Conservation (phyloP, 2,113 vertebrate species). For the Sinocyclocheilus rhinocerous region DNA sequence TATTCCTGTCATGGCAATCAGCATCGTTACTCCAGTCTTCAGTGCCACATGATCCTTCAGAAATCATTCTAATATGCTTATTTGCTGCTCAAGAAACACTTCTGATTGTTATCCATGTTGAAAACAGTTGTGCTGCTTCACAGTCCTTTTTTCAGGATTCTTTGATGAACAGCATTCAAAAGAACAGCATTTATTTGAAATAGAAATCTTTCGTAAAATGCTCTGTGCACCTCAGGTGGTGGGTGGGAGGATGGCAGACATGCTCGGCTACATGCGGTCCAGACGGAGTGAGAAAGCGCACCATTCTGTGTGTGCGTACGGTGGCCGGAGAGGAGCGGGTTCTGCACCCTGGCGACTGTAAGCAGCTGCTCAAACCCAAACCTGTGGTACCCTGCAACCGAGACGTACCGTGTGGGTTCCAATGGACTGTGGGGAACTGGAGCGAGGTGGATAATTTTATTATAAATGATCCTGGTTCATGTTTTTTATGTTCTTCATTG, state of each 20-base stretch:
- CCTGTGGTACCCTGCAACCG: conserved; percentile 86
- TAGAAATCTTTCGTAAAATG: background rate
- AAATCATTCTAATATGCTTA: background rate
- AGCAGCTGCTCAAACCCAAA: conserved; percentile 90
- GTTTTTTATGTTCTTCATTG: background rate
- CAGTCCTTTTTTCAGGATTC: background rate
- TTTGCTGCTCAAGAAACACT: background rate
- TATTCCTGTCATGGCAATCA: no score
- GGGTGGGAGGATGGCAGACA: conserved; percentile 94
- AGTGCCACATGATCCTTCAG: background rate
- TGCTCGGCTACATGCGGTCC: conserved; percentile 88
- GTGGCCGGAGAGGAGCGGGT: conserved; percentile 89
- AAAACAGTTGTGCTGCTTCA: background rate
- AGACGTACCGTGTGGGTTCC: conserved; percentile 86
- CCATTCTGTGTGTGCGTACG: conserved; percentile 89
- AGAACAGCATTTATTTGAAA: background rate
- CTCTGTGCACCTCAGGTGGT: conserved; percentile 83
- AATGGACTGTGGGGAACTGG: conserved; percentile 92
- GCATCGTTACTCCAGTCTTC: background rate
- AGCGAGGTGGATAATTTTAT: conserved; percentile 76
- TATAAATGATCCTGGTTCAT: background rate
- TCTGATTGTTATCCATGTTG: background rate
- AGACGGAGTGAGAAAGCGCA: conserved; percentile 85
- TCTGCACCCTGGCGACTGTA: conserved; percentile 82
- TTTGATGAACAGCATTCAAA: background rate